Percentiles rank a stretch among this genome's conserved stretches.
phyloP scores from a whole-genome alignment of 2,888 invertebrate genomes.

The Cryptocephalus primarius region DNA sequence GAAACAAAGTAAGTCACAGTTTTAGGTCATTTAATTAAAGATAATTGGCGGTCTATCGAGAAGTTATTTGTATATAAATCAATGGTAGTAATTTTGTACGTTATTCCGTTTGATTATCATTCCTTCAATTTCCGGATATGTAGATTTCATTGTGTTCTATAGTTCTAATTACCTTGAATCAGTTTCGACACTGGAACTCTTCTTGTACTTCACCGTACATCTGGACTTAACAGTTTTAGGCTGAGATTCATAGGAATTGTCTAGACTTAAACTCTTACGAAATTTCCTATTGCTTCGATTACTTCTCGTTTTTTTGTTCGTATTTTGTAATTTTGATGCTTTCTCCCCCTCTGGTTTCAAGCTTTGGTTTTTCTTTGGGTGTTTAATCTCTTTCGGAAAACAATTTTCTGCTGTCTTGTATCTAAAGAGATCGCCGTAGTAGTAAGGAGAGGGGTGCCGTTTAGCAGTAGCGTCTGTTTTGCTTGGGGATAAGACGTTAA shows the following conservation, averaged over 20 bases:
- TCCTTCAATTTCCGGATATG: too few species aligned
- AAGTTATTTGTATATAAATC: too few species aligned
- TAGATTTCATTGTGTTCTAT: too few species aligned
- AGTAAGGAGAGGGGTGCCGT: constrained; percentile 72
- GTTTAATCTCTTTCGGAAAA: constrained; percentile 6
- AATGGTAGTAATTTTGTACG: too few species aligned
- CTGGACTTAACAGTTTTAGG: constrained; percentile 31
- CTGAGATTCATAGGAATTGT: constrained; percentile 21
- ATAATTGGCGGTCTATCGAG: too few species aligned
- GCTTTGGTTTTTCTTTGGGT: constrained; percentile 12
- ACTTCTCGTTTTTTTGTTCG: constrained; percentile 11
- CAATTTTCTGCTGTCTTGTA: constrained; percentile 24
- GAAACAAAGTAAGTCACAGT: too few species aligned
- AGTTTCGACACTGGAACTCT: constrained; percentile 63
- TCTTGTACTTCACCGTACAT: constrained; percentile 45
- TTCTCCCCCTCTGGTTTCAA: constrained; percentile 10
- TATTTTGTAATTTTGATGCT: constrained; percentile 14
- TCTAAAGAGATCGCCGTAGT: constrained; percentile 68
- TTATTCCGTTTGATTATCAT: too few species aligned
- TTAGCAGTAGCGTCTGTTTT: constrained; percentile 40
- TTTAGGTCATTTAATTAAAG: too few species aligned
- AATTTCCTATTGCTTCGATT: constrained; percentile 20
- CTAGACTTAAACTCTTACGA: constrained; percentile 28
- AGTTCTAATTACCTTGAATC: constrained; percentile 33
- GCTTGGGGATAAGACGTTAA: constrained; percentile 41